Conservation (phyloP, 2,113 vertebrate genomes). For the Hymenochirus boettgeri region DNA sequence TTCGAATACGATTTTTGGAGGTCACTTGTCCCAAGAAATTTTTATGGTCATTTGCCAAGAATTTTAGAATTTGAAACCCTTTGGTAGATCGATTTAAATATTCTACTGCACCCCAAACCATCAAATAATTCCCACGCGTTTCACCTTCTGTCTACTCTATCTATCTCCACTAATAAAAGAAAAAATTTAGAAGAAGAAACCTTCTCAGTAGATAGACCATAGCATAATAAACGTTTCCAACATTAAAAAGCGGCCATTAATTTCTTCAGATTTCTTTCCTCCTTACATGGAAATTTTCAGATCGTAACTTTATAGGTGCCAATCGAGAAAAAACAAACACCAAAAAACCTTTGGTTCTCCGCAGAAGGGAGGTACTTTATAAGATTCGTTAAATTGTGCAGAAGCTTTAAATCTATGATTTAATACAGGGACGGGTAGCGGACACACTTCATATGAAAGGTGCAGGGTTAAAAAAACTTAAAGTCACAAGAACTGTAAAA, state of each 20-base stretch:
- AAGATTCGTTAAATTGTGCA: background rate
- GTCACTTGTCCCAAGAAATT: too few relatives aligned
- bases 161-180: background rate
- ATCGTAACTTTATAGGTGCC: background rate
- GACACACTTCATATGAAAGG: background rate
- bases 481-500: too few relatives aligned
- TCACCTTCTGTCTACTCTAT: too few relatives aligned
- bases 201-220: background rate
- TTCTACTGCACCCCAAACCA: too few relatives aligned
- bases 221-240: background rate
- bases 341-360: background rate
- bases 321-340: too few relatives aligned
- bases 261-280: background rate
- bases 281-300: background rate
- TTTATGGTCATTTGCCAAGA: too few relatives aligned
- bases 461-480: too few relatives aligned
- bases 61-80: too few relatives aligned
- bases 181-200: background rate
- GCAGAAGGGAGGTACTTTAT: background rate
- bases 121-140: too few relatives aligned
- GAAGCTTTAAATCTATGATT: background rate
- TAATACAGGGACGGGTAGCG: background rate
- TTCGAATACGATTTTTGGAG: too few relatives aligned
- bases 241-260: slow-evolving; percentile 1
- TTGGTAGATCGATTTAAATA: too few relatives aligned